Base-by-base conservation (phyloP, 2,888 invertebrate genomes). In the Odontocerum albicorne region DNA sequence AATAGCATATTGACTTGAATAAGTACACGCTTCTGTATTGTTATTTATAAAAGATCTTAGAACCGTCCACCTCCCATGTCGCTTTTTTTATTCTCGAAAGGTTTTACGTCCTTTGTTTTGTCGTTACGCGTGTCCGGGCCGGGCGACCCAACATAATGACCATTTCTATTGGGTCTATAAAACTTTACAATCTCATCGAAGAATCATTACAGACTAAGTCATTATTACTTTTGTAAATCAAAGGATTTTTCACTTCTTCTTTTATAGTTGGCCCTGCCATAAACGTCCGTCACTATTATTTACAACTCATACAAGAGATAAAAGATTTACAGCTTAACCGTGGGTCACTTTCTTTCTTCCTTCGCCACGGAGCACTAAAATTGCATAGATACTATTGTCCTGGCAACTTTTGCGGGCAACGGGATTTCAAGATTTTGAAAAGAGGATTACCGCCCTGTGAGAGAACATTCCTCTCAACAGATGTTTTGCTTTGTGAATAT, bases 321-420 rank as follows among this genome's bases (percentile, higher is more conserved):
- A 47, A 42, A 49, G 52, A 56, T 59, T 59, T 59, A 59, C 54
- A 44, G 27, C 56, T 46, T 49, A 31, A 27, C 54, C 53, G 52
- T 52, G 59, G 59, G 59, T 56, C 49, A 56, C 59, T 56, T 59
- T 59, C 59, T 52, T 55, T 51, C 49, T 32, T 42, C 27, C 20
- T 31, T 36, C 16, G 40, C 32, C 31, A 49, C 15, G 46, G 38
- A 33, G 40, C 44, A 49, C 44, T 55, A 49, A 38, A 51, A 53
- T 59, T 59, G 59, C 55, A 55, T 53, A 53, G 40, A 32, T 44
- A 35, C 36, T 45, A 49, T 59, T 55, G 57, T 57, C 45, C n/a
- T 2, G 27, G 16, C 33, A 35, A 21, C 43, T 44, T 53, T 49
- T 47, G 46, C 33, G 55, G 38, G 32, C 46, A 35, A 19, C 44